phyloP scores from a whole-genome alignment of 2,888 invertebrate species.

The Oscheius sp. region DNA sequence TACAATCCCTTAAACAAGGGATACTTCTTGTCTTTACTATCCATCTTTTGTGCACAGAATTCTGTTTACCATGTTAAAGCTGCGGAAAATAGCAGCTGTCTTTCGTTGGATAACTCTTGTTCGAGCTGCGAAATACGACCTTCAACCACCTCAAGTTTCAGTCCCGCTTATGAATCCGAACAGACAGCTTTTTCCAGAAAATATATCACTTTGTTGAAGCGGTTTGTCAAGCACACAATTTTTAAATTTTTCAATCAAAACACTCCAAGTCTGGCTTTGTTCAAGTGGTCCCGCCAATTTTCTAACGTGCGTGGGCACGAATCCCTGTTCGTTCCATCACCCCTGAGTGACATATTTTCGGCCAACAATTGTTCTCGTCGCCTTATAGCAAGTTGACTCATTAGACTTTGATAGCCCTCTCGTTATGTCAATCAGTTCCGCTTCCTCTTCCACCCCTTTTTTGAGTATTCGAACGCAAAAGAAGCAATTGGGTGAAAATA shows the following conservation, averaged over 20 bases:
- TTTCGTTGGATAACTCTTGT: conserved; percentile 21
- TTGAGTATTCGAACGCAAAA: neutral
- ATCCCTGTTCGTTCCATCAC: conserved; percentile 2
- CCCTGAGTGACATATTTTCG: conserved; percentile 4
- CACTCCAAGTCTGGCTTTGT: too few relatives aligned
- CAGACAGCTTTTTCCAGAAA: neutral
- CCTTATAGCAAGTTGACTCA: neutral
- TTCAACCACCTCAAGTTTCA: conserved; percentile 19
- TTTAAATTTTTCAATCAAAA: too few relatives aligned
- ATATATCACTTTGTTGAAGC: neutral
- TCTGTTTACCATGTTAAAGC: too few relatives aligned
- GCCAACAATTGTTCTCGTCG: neutral
- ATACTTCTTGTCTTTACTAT: too few relatives aligned
- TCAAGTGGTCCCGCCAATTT: too few relatives aligned
- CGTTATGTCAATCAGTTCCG: neutral
- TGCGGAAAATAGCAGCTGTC: conserved; percentile 16
- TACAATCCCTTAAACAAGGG: too few relatives aligned
- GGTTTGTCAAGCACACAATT: too few relatives aligned
- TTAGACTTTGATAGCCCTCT: neutral
- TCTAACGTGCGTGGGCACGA: neutral
- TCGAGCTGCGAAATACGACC: conserved; percentile 17
- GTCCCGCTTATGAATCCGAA: neutral
- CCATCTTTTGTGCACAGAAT: too few relatives aligned
- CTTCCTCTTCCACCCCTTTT: conserved; percentile 4
- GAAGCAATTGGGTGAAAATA: conserved; percentile 20